Evolutionary conservation across 2,797 vertebrate genomes (phyloP).

Genomic region (Enteromius trimaculatus): DNA sequence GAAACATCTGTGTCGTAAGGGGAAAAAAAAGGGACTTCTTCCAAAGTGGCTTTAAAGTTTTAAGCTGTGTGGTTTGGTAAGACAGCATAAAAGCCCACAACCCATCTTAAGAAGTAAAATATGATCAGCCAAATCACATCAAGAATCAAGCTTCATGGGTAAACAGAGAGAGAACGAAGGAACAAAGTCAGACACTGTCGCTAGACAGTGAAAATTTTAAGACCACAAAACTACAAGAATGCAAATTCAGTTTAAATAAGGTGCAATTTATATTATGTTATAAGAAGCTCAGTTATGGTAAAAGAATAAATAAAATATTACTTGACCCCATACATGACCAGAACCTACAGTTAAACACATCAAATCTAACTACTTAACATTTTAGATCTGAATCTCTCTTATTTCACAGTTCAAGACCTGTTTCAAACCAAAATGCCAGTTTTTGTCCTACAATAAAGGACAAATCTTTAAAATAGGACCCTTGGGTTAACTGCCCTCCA

Average conservation of each 20-base stretch:
- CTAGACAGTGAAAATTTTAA: not conserved
- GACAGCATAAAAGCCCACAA: slow-evolving; percentile 23
- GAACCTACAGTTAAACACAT: no score
- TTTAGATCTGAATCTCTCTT: not conserved
- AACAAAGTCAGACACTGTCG: not conserved
- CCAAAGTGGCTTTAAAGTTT: slow-evolving; percentile 40
- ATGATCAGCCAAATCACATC: slow-evolving; percentile 16
- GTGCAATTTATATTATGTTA: not conserved
- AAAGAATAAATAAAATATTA: not conserved
- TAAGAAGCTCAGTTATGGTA: not conserved
- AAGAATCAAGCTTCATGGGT: slow-evolving; percentile 25
- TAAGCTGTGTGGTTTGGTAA: slow-evolving; percentile 29
- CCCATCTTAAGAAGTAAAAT: slow-evolving; percentile 17
- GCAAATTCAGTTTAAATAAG: not conserved
- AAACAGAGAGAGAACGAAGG: not conserved
- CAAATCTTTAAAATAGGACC: slow-evolving; percentile 8
- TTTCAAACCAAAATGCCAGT: not conserved
- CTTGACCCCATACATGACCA: not conserved
- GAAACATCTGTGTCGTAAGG: slow-evolving; percentile 46
- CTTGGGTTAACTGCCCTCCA: slow-evolving; percentile 46
- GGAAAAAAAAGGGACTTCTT: slow-evolving; percentile 21
- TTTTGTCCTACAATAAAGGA: not conserved
- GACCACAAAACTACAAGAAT: not conserved
- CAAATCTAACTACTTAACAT: not conserved
- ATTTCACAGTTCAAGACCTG: not conserved